Base-by-base conservation (phyloP, 2,113 vertebrate genomes). In the Oncorhynchus nerka region DNA sequence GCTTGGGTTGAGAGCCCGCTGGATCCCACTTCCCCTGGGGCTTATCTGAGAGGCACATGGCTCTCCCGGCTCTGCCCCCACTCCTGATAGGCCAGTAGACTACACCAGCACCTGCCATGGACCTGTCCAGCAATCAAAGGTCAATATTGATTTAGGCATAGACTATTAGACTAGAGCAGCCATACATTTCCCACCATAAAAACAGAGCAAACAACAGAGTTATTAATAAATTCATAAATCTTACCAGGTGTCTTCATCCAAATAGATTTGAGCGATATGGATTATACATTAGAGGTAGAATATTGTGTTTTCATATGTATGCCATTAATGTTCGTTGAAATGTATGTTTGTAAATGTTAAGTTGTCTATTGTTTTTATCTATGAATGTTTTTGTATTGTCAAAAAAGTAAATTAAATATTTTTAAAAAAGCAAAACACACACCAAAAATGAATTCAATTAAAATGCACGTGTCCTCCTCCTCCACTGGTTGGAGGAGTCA, bases 401-500 rank as follows among this genome's bases (percentile, higher is more conserved):
- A 45, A 45, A 39, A 45, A 45, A 45, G 39, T 3, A 45, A 20
- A 20, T 57, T 0, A 20, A 57, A 20, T 20, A 5, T 5, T 2
- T 1, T 5, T 0, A 0, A 2, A 6, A 20, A 57, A 20, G 16
- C 3, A 5, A 57, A 19, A 20, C 55, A 19, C 55, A 45, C 39
- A 45, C 39, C 8, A 45, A 45, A 55, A 19, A 55, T 55, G 4
- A 55, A 7, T 61, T 57, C 20, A 61, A 61, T 20, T 20, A 20
- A 61, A 61, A 22, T 61, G n/a, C 11, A 61, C 76, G 30, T 77
- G 59, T 66, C 51, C 55, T 73, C 45, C 68, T 22, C 55, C 64
- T 82, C 73, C 84, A 87, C 39, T 89, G 87, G 84, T 82, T 83
- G 85, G 82, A 39, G 86, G 88, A 19, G 80, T 83, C 71, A 75